Base-by-base conservation (phyloP, 2,797 vertebrate genomes). In the Sebastes glaucus region DNA sequence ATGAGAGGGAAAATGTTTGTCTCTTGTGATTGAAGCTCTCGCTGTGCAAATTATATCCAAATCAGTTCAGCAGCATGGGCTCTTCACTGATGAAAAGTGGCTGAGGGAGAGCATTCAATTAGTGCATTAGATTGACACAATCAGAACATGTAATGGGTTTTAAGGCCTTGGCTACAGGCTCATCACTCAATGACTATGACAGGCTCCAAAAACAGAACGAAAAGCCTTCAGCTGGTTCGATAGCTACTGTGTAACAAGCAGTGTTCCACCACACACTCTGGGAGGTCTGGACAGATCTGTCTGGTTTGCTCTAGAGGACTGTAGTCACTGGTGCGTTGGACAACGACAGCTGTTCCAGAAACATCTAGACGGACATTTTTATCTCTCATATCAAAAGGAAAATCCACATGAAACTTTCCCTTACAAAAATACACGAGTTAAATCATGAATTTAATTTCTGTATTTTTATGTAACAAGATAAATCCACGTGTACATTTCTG, bases 1-100 rank as follows among this genome's bases (percentile, higher is more conserved):
- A 95, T 95, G 94, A 95, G 91, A 93, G 87, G 87, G 90, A 93
- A 95, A 95, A 94, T 93, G 90, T 95, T 94, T 94, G 94, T 94
- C 93, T 95, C 94, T 84, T 83, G 94, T 89, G 94, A 94, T 93
- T 93, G 92, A 93, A 88, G 89, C 87, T 86, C 92, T 91, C 76
- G 64, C 91, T 89, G 89, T 82, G 92, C 93, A 94, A 95, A 95
- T 95, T 94, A 95, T 86, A 91, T 89, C 81, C 77, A 87, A 93
- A 93, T 94, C 88, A 84, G 90, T 88, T 93, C 87, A 87, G 74
- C 87, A 92, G 90, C 77, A 62, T 77, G 80, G 87, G 90, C 87
- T 88, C 88, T 63, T 81, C 73, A 56, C 89, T 93, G 94, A 95
- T 94, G 90, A 93, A 89, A 89, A 87, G 89, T 84, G 90, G 89